phyloP scores from a whole-genome alignment of 1,140 invertebrate genomes.

The Zaprionus taronus region DNA sequence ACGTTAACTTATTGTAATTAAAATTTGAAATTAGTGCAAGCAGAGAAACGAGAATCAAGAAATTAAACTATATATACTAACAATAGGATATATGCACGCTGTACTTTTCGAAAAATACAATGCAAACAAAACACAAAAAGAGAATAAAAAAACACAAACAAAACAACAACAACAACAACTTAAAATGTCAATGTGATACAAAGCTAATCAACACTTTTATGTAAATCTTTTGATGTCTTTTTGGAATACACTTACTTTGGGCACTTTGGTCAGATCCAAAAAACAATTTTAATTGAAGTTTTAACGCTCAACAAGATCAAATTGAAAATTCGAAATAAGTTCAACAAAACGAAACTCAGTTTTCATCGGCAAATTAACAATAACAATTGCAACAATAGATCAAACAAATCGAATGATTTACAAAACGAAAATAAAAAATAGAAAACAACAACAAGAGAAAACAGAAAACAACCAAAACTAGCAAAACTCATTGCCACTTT shows the following conservation, averaged over 20 bases:
- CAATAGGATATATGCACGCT: conserved; percentile 75
- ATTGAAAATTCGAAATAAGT: conserved; percentile 61
- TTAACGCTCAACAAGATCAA: conserved; percentile 57
- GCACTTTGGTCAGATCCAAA: conserved; percentile 62
- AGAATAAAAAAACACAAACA: conserved; percentile 50
- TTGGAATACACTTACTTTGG: conserved; percentile 64
- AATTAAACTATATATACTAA: conserved; percentile 59
- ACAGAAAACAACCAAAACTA: conserved; percentile 42
- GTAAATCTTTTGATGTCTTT: conserved; percentile 70
- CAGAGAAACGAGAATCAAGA: conserved; percentile 48
- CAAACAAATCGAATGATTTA: conserved; percentile 57
- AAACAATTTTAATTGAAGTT: conserved; percentile 60
- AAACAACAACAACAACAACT: conserved; percentile 47
- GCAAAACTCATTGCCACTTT: conserved; percentile 28
- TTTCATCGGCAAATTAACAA: conserved; percentile 58
- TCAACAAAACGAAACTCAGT: conserved; percentile 55
- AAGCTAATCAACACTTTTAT: conserved; percentile 75
- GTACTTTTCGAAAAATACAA: conserved; percentile 76
- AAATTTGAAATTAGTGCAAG: conserved; percentile 37
- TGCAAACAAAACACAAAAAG: conserved; percentile 38
- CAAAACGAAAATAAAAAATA: conserved; percentile 36
- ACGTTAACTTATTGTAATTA: conserved; percentile 79
- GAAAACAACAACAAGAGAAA: conserved; percentile 21
- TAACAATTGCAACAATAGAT: conserved; percentile 45
- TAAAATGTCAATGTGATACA: conserved; percentile 77